Evolutionary conservation across 2,797 vertebrate genomes (phyloP).

Genomic region (Acanthornis magna): DNA sequence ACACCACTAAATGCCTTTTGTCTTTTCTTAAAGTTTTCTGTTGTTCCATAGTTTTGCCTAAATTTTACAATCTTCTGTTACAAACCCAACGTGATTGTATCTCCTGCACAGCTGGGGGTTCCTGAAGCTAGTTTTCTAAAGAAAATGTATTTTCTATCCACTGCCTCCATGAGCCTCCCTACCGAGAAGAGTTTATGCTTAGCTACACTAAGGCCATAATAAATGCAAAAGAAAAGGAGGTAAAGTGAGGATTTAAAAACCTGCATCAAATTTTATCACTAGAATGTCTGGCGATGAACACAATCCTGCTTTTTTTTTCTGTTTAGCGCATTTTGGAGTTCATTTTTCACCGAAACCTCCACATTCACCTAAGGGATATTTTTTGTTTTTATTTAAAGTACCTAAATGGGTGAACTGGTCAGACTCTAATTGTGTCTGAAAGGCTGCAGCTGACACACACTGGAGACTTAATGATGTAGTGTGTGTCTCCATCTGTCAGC

Average conservation of each 20-base stretch:
- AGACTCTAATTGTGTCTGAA: conserved; percentile 37
- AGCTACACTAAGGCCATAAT: conserved; percentile 37
- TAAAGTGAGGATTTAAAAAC: conserved; percentile 2
- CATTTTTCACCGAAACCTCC: not conserved
- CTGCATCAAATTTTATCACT: not conserved
- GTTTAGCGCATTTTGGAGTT: not conserved
- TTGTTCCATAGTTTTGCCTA: not conserved
- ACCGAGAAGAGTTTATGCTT: conserved; percentile 49
- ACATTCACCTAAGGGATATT: not conserved
- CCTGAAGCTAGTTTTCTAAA: conserved; percentile 21
- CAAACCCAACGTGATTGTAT: not conserved
- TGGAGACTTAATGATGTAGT: conserved; percentile 55
- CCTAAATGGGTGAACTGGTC: conserved; percentile 46
- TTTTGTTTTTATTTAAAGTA: not conserved
- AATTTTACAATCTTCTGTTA: conserved; percentile 9
- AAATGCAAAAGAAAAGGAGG: conserved; percentile 18
- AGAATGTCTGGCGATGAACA: not conserved
- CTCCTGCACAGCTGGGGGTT: conserved; percentile 56
- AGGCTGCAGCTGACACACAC: conserved; percentile 37
- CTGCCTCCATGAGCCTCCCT: conserved; percentile 34
- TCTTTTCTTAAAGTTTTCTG: not conserved
- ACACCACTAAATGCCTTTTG: not conserved
- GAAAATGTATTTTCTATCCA: conserved; percentile 53
- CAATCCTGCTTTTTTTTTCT: not conserved
- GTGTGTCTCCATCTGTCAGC: conserved; percentile 52